A percentile compares a stretch with the other conserved stretches of the same genome.
Evolutionary conservation across 2,888 invertebrate genomes (phyloP).

Genomic region (Odontomyia ornata): DNA sequence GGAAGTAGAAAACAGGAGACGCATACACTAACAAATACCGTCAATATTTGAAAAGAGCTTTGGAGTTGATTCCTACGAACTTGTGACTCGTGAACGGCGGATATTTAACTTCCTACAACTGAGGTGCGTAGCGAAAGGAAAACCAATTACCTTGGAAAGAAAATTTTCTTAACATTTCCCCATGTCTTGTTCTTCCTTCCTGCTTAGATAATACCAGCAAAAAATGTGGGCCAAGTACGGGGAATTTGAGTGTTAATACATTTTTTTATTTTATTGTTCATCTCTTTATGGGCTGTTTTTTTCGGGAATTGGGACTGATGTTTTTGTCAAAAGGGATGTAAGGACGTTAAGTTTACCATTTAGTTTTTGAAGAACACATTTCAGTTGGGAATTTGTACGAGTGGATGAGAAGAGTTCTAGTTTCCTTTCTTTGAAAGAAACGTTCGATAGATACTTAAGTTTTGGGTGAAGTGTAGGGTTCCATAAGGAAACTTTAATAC

Average conservation of each 20-base stretch:
- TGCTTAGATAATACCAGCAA: neutral
- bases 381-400: neutral
- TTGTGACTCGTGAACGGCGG: constrained; percentile 10
- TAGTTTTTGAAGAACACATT: neutral
- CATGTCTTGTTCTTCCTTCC: constrained; percentile 17
- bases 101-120: constrained; percentile 22
- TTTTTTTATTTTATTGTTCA: neutral
- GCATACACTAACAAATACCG: constrained; percentile 16
- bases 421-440: no score
- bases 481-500: no score
- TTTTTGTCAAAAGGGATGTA: neutral
- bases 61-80: neutral
- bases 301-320: neutral
- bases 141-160: constrained; percentile 35
- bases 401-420: no score
- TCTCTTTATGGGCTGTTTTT: neutral
- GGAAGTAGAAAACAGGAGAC: neutral
- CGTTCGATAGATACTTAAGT: no score
- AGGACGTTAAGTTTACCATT: neutral
- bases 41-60: constrained; percentile 25
- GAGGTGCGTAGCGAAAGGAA: constrained; percentile 28
- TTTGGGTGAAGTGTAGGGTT: no score
- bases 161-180: constrained; percentile 33
- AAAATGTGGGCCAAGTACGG: no score
- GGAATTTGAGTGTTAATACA: neutral